A percentile compares a stretch with the other conserved stretches of the same genome.
Evolutionary conservation across 2,888 invertebrate species (phyloP).

Genomic region (Metalampra italica): DNA sequence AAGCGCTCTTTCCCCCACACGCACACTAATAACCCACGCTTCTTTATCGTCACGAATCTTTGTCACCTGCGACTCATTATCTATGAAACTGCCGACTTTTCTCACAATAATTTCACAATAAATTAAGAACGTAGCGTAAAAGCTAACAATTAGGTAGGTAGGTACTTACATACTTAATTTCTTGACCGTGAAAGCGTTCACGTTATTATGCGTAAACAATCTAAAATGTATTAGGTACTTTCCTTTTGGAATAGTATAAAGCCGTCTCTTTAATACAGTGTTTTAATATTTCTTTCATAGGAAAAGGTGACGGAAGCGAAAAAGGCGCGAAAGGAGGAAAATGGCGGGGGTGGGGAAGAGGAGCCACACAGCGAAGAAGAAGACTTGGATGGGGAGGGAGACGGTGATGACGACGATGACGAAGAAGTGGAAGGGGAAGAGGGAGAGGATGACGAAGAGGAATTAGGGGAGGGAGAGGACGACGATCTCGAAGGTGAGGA

Average conservation of each 20-base stretch:
- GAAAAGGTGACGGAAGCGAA: constrained; percentile 86
- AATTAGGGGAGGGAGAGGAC: constrained; percentile 80
- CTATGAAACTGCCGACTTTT: constrained; percentile 41
- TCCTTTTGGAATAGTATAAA: neutral
- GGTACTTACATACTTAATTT: neutral
- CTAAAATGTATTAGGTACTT: neutral
- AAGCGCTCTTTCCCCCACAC: constrained; percentile 53
- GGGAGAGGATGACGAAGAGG: constrained; percentile 81
- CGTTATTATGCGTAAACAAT: neutral
- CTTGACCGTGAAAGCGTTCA: neutral
- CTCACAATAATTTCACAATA: constrained; percentile 30
- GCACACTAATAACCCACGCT: constrained; percentile 65
- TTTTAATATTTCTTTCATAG: constrained; percentile 50
- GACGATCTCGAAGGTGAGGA: constrained; percentile 81
- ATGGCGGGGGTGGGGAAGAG: constrained; percentile 82
- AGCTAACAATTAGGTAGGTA: constrained; percentile 46
- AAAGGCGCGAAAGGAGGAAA: constrained; percentile 89
- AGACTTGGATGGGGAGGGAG: constrained; percentile 80
- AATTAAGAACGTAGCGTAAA: constrained; percentile 46
- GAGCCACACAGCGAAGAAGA: constrained; percentile 82
- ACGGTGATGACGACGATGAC: constrained; percentile 80
- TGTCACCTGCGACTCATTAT: constrained; percentile 67
- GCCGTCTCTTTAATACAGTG: neutral
- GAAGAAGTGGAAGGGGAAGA: constrained; percentile 81
- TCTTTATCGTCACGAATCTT: constrained; percentile 65